These are phyloP conservation scores for Antheraea mylitta DNA, from an alignment of 1,140 invertebrate species.

Conservation along the genomic window DNA sequence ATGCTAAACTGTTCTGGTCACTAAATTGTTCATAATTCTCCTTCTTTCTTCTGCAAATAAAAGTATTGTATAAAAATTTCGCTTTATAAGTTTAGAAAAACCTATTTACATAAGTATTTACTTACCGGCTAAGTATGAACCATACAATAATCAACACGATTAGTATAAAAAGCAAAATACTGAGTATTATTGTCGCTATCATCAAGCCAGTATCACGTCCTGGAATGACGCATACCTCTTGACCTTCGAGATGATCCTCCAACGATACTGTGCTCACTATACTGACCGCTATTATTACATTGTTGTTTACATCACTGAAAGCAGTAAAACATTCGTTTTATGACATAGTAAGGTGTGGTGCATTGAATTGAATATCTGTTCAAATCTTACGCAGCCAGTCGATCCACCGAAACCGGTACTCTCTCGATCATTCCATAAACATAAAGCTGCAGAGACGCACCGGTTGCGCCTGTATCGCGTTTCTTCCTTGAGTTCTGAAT, in stretches of 20 bases:
- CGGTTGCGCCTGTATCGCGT: slow-evolving; percentile 21
- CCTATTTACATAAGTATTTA: slow-evolving; percentile 28
- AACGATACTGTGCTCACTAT: slow-evolving; percentile 46
- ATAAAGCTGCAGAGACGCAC: slow-evolving; percentile 52
- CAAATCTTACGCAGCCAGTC: slow-evolving; percentile 37
- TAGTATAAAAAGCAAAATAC: slow-evolving; percentile 51
- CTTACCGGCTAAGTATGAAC: slow-evolving; percentile 61
- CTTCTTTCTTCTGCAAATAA: slow-evolving; percentile 47
- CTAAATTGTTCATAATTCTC: slow-evolving; percentile 54
- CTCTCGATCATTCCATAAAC: slow-evolving; percentile 57
- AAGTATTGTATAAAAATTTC: slow-evolving; percentile 17
- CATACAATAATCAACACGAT: slow-evolving; percentile 44
- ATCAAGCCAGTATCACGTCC: slow-evolving; percentile 56
- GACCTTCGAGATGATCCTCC: slow-evolving; percentile 59
- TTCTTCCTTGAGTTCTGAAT: slow-evolving; percentile 19
- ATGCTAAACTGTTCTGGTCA: slow-evolving; percentile 56
- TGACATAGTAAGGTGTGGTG: neutral
- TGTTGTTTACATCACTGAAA: slow-evolving; percentile 60
- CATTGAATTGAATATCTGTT: neutral
- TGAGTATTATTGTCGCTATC: slow-evolving; percentile 57
- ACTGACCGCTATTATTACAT: slow-evolving; percentile 34
- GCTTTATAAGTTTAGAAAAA: slow-evolving; percentile 21
- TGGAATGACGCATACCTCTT: slow-evolving; percentile 39
- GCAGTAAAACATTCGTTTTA: slow-evolving; percentile 22
- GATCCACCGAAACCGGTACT: slow-evolving; percentile 46